phyloP scores from a whole-genome alignment of 2,888 invertebrate genomes.

The Plutella xylostella region DNA sequence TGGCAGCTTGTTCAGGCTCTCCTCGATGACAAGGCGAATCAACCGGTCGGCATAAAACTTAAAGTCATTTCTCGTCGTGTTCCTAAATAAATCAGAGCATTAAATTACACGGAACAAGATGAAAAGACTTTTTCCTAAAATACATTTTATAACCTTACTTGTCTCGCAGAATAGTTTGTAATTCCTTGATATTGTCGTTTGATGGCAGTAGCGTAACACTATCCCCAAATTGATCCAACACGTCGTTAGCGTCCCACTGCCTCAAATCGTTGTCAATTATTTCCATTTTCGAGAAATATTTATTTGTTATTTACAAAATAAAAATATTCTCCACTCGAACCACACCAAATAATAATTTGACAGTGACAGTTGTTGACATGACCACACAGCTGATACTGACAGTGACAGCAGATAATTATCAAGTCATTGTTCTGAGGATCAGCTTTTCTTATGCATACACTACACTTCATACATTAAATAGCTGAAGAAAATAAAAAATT shows the following conservation, averaged over 20 bases:
- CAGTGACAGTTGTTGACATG: not conserved
- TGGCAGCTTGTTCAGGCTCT: constrained; percentile 96
- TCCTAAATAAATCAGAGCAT: constrained; percentile 69
- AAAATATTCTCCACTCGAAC: not conserved
- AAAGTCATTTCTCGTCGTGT: constrained; percentile 93
- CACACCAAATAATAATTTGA: too few relatives aligned
- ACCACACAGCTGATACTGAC: too few relatives aligned
- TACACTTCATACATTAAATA: too few relatives aligned
- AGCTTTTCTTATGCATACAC: too few relatives aligned
- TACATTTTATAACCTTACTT: constrained; percentile 78
- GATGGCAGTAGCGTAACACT: constrained; percentile 78
- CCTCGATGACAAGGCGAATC: constrained; percentile 97
- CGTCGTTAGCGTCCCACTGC: constrained; percentile 52
- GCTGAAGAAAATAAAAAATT: too few relatives aligned
- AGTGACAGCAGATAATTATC: too few relatives aligned
- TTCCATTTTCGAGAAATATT: constrained; percentile 46
- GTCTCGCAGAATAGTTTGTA: constrained; percentile 89
- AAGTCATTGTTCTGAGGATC: too few relatives aligned
- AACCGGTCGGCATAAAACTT: constrained; percentile 98
- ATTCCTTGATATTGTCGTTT: constrained; percentile 84
- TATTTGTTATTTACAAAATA: too few relatives aligned
- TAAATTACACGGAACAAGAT: not conserved
- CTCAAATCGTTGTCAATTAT: constrained; percentile 50
- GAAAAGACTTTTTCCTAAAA: constrained; percentile 2
- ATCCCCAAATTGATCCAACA: constrained; percentile 72